Evolutionary conservation across 2,888 invertebrate species (phyloP).

Genomic region (Zaprionus obscuricornis): DNA sequence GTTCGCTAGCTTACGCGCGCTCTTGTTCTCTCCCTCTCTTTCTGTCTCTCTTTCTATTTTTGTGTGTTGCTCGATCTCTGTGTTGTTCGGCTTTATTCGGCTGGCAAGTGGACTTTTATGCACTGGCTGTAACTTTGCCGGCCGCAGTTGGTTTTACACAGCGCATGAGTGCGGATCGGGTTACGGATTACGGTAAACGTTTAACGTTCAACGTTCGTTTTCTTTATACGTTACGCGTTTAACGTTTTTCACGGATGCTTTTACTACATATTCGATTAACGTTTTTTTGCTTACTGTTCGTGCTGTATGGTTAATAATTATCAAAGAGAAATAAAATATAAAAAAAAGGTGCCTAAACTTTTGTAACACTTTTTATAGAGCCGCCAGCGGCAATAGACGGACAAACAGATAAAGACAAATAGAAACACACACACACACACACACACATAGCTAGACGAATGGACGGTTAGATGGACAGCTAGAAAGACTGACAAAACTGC

Average conservation of each 20-base stretch:
- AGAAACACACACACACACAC: too few relatives aligned
- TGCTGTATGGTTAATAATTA: too few relatives aligned
- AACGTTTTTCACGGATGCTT: neutral
- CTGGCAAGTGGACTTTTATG: slow-evolving; percentile 73
- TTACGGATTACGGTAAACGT: slow-evolving; percentile 45
- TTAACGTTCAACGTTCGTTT: slow-evolving; percentile 27
- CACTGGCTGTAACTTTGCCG: slow-evolving; percentile 69
- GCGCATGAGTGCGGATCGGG: slow-evolving; percentile 71
- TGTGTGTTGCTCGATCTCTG: slow-evolving; percentile 27
- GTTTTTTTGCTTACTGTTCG: slow-evolving; percentile 29
- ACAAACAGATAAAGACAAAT: neutral
- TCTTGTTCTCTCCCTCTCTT: slow-evolving; percentile 11
- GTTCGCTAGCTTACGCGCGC: neutral
- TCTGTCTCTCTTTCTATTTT: slow-evolving; percentile 4
- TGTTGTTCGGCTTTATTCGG: slow-evolving; percentile 31
- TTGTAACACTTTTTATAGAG: slow-evolving; percentile 41
- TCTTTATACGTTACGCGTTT: too few relatives aligned
- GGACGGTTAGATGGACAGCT: neutral
- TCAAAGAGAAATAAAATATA: slow-evolving; percentile 3
- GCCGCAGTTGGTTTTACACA: slow-evolving; percentile 78
- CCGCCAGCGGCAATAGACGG: slow-evolving; percentile 21
- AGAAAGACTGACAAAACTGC: slow-evolving; percentile 21
- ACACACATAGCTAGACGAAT: too few relatives aligned
- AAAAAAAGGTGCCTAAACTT: slow-evolving; percentile 46
- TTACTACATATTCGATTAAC: slow-evolving; percentile 5